phyloP scores from a whole-genome alignment of 2,888 invertebrate genomes.

The Bellardia bayeri region DNA sequence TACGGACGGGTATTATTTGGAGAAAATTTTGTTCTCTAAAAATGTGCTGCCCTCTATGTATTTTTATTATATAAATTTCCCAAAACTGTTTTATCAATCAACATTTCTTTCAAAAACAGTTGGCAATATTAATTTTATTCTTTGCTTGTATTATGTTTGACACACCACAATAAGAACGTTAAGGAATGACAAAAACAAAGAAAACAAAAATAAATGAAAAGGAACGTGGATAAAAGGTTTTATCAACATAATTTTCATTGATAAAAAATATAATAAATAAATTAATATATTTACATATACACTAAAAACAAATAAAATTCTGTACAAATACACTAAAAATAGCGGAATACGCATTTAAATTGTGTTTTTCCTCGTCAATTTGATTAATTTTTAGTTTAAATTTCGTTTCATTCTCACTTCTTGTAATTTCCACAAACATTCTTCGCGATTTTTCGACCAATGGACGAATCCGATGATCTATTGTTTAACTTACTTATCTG shows the following conservation, averaged over 20 bases:
- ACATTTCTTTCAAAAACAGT: too few relatives aligned
- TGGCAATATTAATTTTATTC: too few relatives aligned
- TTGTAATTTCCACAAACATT: constrained; percentile 73
- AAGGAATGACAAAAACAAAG: background rate
- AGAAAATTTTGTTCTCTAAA: too few relatives aligned
- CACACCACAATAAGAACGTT: constrained; percentile 37
- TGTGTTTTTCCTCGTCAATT: constrained; percentile 5
- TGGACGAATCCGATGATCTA: constrained; percentile 84
- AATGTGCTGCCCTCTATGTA: too few relatives aligned
- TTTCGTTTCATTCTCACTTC: background rate
- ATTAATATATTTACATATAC: background rate
- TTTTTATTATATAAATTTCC: too few relatives aligned
- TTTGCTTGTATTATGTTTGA: background rate
- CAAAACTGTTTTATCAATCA: too few relatives aligned
- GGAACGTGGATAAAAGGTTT: constrained; percentile 12
- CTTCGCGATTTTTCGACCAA: constrained; percentile 79
- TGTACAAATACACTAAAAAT: background rate
- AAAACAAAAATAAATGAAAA: background rate
- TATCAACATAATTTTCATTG: constrained; percentile 27
- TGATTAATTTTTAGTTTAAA: constrained; percentile 21
- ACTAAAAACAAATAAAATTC: background rate
- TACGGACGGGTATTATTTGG: too few relatives aligned
- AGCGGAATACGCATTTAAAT: constrained; percentile 8
- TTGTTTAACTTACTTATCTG: constrained; percentile 88
- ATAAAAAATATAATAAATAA: constrained; percentile 19